Evolutionary conservation across 2,797 vertebrate species (phyloP).

Genomic region (Echiichthys vipera): DNA sequence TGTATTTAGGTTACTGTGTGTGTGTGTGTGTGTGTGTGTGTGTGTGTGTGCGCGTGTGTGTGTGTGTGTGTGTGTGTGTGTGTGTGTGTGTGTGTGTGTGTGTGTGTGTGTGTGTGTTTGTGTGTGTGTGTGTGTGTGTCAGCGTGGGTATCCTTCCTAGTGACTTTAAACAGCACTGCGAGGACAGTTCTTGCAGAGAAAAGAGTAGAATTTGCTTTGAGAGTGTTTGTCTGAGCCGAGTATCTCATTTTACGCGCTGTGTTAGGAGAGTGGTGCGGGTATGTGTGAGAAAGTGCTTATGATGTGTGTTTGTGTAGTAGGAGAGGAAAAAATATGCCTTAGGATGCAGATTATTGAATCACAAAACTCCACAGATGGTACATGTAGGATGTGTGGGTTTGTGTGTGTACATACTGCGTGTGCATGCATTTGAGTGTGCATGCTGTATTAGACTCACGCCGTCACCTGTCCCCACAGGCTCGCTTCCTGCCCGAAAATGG

Average conservation of each 20-base stretch:
- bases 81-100: constrained; percentile 11
- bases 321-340: constrained; percentile 58
- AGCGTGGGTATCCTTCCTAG: neutral
- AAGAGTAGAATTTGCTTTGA: constrained; percentile 52
- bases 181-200: constrained; percentile 42
- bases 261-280: constrained; percentile 16
- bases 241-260: constrained; percentile 60
- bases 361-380: constrained; percentile 71
- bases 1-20: constrained; percentile 38
- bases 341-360: constrained; percentile 78
- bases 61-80: constrained; percentile 3
- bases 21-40: constrained; percentile 11
- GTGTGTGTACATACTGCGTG: constrained; percentile 29
- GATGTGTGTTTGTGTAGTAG: constrained; percentile 59
- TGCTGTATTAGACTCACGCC: constrained; percentile 45
- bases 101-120: too few species aligned
- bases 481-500: constrained; percentile 58
- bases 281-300: constrained; percentile 38
- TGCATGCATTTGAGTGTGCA: constrained; percentile 48
- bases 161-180: constrained; percentile 37
- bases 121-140: constrained; percentile 3
- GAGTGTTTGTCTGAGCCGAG: constrained; percentile 56
- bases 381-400: constrained; percentile 35
- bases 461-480: constrained; percentile 69
- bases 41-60: neutral